phyloP scores from a whole-genome alignment of 1,140 invertebrate genomes.

The Idris sp. region DNA sequence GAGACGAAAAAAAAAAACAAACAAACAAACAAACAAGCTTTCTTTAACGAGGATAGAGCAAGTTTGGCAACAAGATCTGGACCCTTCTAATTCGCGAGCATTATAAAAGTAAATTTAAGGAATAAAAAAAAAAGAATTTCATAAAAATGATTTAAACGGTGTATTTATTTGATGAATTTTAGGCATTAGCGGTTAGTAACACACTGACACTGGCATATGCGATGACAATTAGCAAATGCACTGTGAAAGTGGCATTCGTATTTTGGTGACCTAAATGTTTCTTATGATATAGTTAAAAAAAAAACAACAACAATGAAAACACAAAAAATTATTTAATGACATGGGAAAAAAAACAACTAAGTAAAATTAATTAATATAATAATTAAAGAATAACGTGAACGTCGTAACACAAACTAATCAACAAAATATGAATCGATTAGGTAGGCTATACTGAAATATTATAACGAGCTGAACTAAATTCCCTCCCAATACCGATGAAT shows the following conservation, averaged over 20 bases:
- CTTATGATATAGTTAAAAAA: constrained; percentile 58
- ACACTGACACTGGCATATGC: constrained; percentile 51
- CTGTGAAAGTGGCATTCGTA: constrained; percentile 62
- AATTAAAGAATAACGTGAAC: constrained; percentile 54
- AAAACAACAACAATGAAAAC: constrained; percentile 14
- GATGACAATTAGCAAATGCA: constrained; percentile 50
- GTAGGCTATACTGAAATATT: constrained; percentile 70
- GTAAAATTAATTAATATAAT: constrained; percentile 40
- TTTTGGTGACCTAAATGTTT: constrained; percentile 64
- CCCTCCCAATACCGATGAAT: constrained; percentile 76
- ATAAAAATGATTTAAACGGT: constrained; percentile 29
- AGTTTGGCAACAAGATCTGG: constrained; percentile 52
- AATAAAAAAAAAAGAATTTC: constrained; percentile 5
- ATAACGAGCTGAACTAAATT: constrained; percentile 74
- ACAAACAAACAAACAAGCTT: background rate
- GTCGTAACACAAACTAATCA: constrained; percentile 65
- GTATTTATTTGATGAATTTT: constrained; percentile 57
- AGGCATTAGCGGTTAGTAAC: constrained; percentile 49
- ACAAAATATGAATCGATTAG: constrained; percentile 68
- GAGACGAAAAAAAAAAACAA: background rate
- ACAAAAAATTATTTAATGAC: constrained; percentile 36
- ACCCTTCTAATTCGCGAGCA: constrained; percentile 35
- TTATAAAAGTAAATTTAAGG: constrained; percentile 11
- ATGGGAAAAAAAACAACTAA: background rate
- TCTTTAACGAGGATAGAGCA: constrained; percentile 31